These are phyloP conservation scores for Lateolabrax maculatus DNA, from an alignment of 2,797 vertebrate species.

Conservation along the genomic window DNA sequence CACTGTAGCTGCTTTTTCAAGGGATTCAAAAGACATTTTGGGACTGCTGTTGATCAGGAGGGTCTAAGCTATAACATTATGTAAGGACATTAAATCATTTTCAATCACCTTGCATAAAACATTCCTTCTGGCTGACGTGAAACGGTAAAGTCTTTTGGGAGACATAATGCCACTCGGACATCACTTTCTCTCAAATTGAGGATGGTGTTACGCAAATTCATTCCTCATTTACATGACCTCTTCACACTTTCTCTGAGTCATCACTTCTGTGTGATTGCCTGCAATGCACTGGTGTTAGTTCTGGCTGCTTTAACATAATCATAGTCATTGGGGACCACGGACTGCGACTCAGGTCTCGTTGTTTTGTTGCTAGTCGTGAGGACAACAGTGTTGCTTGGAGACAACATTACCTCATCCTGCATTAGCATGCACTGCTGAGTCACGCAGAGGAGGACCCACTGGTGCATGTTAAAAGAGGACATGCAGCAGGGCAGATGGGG, in stretches of 20 bases:
- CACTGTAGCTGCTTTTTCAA: conserved; percentile 15
- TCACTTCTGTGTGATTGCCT: conserved; percentile 20
- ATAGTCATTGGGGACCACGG: conserved; percentile 28
- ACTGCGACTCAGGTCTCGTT: conserved; percentile 23
- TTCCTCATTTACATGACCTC: conserved; percentile 20
- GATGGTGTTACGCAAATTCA: conserved; percentile 1
- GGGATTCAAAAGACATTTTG: conserved; percentile 28
- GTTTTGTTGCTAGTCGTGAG: conserved; percentile 50
- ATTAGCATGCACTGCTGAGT: conserved; percentile 78
- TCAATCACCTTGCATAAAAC: conserved; percentile 11
- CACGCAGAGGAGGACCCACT: conserved; percentile 61
- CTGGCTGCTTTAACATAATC: conserved; percentile 24
- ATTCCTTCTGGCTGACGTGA: conserved; percentile 4
- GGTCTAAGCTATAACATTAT: conserved; percentile 13
- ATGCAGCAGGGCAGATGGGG: conserved; percentile 70
- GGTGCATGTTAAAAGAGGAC: conserved; percentile 67
- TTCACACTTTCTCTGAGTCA: conserved; percentile 26
- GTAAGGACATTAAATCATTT: conserved; percentile 23
- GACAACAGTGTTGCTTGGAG: conserved; percentile 71
- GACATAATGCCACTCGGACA: not conserved
- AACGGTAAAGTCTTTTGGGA: conserved; percentile 2
- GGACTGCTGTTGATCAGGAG: not conserved
- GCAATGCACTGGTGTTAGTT: not conserved
- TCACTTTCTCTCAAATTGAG: conserved; percentile 6
- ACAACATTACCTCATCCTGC: conserved; percentile 73